These are phyloP conservation scores for Chamaetylas fuelleborni DNA, from an alignment of 2,113 vertebrate genomes.

Conservation along the genomic window DNA sequence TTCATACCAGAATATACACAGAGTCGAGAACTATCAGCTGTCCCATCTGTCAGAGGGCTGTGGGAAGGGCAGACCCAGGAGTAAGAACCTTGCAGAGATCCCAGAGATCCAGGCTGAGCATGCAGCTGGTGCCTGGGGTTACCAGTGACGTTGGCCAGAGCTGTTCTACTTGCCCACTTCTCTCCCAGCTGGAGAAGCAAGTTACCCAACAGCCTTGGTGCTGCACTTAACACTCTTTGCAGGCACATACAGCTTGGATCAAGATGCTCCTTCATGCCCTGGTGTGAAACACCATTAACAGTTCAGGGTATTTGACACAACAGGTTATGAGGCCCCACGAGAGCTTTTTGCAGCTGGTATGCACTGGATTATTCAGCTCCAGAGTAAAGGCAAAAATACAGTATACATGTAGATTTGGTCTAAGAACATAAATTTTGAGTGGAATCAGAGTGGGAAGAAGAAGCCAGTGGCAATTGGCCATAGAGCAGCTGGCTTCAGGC, in stretches of 20 bases:
- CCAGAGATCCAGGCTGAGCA: not conserved
- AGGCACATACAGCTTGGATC: not conserved
- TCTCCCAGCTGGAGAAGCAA: not conserved
- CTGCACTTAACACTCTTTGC: not conserved
- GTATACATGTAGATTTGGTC: not conserved
- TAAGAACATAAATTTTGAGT: not conserved
- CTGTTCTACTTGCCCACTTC: not conserved
- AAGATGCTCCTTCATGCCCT: not conserved
- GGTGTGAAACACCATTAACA: not conserved
- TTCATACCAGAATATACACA: not conserved
- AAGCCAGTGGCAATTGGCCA: not conserved
- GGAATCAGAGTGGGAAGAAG: not conserved
- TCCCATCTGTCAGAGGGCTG: not conserved
- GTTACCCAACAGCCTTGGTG: not conserved
- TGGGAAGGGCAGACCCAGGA: not conserved
- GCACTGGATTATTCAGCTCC: not conserved
- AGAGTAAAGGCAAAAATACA: not conserved
- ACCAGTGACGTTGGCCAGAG: not conserved
- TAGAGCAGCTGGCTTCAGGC: not conserved
- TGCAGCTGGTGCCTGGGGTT: accelerated
- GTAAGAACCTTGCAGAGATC: not conserved
- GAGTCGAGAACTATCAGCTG: not conserved
- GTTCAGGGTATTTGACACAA: not conserved
- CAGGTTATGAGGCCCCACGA: not conserved
- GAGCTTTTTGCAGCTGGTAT: not conserved